Evolutionary conservation across 2,113 vertebrate species (phyloP).

Genomic region (Corapipo altera): DNA sequence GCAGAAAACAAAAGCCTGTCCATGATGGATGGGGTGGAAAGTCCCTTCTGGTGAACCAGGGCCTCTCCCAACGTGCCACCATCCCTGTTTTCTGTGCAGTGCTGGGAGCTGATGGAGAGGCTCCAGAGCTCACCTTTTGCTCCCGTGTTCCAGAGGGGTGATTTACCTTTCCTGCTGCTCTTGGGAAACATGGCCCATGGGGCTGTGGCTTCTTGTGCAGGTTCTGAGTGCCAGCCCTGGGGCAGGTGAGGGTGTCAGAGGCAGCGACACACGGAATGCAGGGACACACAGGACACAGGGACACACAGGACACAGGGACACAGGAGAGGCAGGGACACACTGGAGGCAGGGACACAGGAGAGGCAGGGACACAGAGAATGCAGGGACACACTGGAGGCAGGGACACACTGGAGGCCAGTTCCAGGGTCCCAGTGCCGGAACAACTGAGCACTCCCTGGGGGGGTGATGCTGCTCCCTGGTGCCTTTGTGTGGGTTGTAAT

Average conservation of each 20-base stretch:
- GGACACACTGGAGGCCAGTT: neutral
- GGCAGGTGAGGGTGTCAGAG: neutral
- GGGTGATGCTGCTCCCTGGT: neutral
- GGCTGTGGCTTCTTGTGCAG: neutral
- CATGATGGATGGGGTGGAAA: neutral
- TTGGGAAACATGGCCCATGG: neutral
- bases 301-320: neutral
- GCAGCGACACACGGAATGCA: neutral
- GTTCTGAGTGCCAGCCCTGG: neutral
- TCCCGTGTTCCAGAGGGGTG: neutral
- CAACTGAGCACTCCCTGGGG: neutral
- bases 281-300: neutral
- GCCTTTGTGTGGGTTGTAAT: neutral
- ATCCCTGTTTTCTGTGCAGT: neutral
- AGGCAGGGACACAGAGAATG: neutral
- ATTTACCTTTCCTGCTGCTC: neutral
- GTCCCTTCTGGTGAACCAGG: neutral
- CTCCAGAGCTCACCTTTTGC: neutral
- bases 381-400: neutral
- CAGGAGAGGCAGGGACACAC: too few relatives aligned
- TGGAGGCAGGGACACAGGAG: neutral
- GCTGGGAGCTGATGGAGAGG: neutral
- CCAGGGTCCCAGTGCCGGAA: neutral
- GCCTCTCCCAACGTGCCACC: fast-evolving
- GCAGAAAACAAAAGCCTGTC: neutral